phyloP scores from a whole-genome alignment of 2,888 invertebrate genomes.

The Tetrapedia diversipes region DNA sequence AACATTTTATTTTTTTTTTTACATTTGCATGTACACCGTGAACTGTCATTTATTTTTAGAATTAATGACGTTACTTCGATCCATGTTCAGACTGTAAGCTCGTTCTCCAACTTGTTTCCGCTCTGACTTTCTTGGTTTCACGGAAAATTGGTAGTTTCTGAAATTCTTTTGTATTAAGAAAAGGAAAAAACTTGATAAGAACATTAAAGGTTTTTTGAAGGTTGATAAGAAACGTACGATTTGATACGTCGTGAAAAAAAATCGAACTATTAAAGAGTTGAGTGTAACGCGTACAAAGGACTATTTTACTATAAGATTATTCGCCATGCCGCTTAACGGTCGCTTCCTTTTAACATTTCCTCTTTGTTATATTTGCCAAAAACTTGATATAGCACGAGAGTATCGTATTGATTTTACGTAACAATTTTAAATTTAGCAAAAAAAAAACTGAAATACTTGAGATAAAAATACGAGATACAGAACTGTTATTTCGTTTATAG shows the following conservation, averaged over 20 bases:
- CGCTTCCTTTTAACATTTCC: conserved; percentile 44
- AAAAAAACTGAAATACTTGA: background rate
- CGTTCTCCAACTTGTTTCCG: background rate
- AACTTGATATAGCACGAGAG: conserved; percentile 7
- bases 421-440: conserved; percentile 34
- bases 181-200: background rate
- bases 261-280: conserved; percentile 7
- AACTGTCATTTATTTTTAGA: conserved; percentile 27
- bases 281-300: conserved; percentile 2
- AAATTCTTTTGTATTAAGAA: background rate
- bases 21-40: background rate
- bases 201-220: background rate
- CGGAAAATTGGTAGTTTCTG: too few relatives aligned
- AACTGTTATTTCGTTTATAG: background rate
- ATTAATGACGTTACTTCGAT: conserved; percentile 7
- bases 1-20: background rate
- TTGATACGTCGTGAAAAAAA: background rate
- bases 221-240: background rate
- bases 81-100: conserved; percentile 10
- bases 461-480: conserved; percentile 9
- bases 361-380: too few relatives aligned
- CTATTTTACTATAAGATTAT: conserved; percentile 22
- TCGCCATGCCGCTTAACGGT: conserved; percentile 23
- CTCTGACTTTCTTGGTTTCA: background rate
- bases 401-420: conserved; percentile 37